These are phyloP conservation scores for Diploscapter pachys DNA, from an alignment of 1,140 invertebrate species.

Conservation along the genomic window DNA sequence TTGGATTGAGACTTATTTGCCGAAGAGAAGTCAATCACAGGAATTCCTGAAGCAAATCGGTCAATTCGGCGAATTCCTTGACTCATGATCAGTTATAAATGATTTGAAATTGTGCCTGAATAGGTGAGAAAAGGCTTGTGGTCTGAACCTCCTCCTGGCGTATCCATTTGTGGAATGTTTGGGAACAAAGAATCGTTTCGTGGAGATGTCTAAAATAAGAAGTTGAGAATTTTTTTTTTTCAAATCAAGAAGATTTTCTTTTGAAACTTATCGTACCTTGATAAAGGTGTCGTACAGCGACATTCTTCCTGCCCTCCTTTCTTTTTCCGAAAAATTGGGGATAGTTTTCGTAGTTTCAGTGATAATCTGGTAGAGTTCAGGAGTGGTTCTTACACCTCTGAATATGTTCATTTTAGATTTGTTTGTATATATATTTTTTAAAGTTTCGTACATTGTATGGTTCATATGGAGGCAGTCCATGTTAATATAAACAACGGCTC, in stretches of 20 bases:
- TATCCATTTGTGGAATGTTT: slow-evolving; percentile 18
- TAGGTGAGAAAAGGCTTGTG: slow-evolving; percentile 55
- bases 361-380: slow-evolving; percentile 43
- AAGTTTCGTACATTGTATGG: slow-evolving; percentile 41
- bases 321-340: slow-evolving; percentile 45
- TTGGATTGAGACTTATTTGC: slow-evolving; percentile 14
- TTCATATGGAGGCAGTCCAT: slow-evolving; percentile 49
- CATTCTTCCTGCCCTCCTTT: slow-evolving; percentile 41
- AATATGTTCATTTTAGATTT: background rate
- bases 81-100: too few species aligned
- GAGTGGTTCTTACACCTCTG: slow-evolving; percentile 48
- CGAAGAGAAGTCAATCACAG: slow-evolving; percentile 50
- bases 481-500: slow-evolving; percentile 56
- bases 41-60: slow-evolving; percentile 41
- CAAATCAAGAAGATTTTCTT: too few species aligned
- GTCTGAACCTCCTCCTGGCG: slow-evolving; percentile 59
- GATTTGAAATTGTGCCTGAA: background rate
- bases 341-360: slow-evolving; percentile 49
- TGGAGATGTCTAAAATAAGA: background rate
- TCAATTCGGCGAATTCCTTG: too few species aligned
- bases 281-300: slow-evolving; percentile 57
- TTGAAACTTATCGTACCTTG: background rate
- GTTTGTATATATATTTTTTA: background rate
- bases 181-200: background rate
- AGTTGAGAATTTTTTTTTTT: too few species aligned